Evolutionary conservation across 2,797 vertebrate species (phyloP).

Genomic region (Adelosebastes latens): DNA sequence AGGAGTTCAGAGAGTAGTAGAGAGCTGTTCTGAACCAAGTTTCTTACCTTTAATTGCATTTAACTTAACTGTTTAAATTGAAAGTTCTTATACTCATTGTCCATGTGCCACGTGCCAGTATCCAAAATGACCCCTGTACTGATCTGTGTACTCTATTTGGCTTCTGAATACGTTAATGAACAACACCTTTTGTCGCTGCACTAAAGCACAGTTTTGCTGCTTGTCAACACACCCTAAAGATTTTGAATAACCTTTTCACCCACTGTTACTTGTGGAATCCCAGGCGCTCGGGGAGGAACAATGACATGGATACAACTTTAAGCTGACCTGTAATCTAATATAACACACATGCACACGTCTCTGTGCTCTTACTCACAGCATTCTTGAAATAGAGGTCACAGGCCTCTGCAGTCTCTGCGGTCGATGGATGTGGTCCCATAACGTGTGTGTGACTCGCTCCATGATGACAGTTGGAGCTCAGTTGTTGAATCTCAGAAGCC

Average conservation of each 20-base stretch:
- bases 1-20: background rate
- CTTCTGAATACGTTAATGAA: background rate
- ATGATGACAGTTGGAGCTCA: constrained; percentile 47
- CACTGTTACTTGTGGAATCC: constrained; percentile 58
- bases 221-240: constrained; percentile 15
- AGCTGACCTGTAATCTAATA: constrained; percentile 71
- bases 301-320: constrained; percentile 59
- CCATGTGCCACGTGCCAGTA: background rate
- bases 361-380: constrained; percentile 60
- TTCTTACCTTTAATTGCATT: background rate
- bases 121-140: background rate
- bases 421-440: constrained; percentile 18
- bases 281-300: constrained; percentile 55
- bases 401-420: constrained; percentile 39
- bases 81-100: background rate
- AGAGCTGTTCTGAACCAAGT: background rate
- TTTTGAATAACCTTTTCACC: constrained; percentile 26
- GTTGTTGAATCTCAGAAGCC: constrained; percentile 50
- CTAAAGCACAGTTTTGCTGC: background rate
- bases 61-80: background rate
- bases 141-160: background rate
- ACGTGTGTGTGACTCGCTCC: constrained; percentile 1
- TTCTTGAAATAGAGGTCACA: constrained; percentile 68
- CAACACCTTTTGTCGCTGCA: background rate
- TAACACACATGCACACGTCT: constrained; percentile 38